Evolutionary conservation across 2,797 vertebrate species (phyloP).

Genomic region (Schizopygopsis malacanthus): DNA sequence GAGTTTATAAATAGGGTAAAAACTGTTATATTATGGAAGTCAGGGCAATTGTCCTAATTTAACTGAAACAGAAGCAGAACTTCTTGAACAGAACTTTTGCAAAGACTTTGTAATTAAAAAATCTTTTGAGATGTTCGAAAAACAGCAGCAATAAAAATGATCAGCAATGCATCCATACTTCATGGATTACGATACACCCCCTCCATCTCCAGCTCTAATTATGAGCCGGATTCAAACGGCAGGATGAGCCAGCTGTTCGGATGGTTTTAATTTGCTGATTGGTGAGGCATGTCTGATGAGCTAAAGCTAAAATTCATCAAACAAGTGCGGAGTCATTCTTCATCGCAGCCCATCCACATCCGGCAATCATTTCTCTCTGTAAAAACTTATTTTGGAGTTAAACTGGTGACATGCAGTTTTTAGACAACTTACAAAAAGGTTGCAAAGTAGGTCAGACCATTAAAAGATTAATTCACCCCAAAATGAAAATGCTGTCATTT

Average conservation of each 20-base stretch:
- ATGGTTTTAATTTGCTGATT: constrained; percentile 44
- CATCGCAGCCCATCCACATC: constrained; percentile 27
- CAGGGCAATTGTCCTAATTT: background rate
- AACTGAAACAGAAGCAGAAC: background rate
- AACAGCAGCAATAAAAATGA: constrained; percentile 1
- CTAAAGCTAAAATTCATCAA: constrained; percentile 41
- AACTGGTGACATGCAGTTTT: constrained; percentile 43
- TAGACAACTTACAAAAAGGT: constrained; percentile 2
- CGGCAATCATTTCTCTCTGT: constrained; percentile 15
- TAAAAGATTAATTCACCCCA: constrained; percentile 19
- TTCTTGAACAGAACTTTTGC: background rate
- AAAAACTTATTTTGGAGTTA: constrained; percentile 22
- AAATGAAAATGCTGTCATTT: background rate
- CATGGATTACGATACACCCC: constrained; percentile 11
- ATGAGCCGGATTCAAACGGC: constrained; percentile 9
- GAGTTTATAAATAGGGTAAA: background rate
- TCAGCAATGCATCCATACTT: background rate
- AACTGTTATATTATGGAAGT: background rate
- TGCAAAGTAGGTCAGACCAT: constrained; percentile 34
- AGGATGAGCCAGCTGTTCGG: constrained; percentile 43
- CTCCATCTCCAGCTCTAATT: constrained; percentile 3
- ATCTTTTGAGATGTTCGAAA: constrained; percentile 10
- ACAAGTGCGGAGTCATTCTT: constrained; percentile 23
- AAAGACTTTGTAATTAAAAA: background rate
- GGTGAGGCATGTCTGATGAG: constrained; percentile 43